Percentiles rank a stretch among this genome's conserved stretches.
Conservation (phyloP, 2,888 invertebrate genomes). For the Mystacides longicornis region DNA sequence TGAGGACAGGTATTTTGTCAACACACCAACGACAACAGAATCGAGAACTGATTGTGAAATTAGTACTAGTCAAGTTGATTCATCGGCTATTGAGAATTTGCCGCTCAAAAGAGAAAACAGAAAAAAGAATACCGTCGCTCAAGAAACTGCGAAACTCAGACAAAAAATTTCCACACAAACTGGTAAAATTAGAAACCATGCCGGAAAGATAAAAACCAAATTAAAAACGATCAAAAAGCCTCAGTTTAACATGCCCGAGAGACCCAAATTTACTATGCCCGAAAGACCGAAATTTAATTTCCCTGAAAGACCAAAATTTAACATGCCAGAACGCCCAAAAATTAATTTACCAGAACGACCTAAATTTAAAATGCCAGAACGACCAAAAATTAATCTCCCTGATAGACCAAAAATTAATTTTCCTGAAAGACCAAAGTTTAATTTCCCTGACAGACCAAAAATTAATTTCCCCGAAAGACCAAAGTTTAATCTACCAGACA, state of each 20-base stretch:
- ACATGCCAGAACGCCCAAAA: conserved; percentile 51
- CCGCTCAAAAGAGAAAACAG: conserved; percentile 52
- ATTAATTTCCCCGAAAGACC: conserved; percentile 57
- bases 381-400: conserved; percentile 49
- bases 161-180: conserved; percentile 63
- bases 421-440: conserved; percentile 55
- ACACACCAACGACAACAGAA: conserved; percentile 49
- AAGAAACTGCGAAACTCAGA: conserved; percentile 50
- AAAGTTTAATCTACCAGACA: conserved; percentile 48
- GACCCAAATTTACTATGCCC: conserved; percentile 40
- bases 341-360: conserved; percentile 52
- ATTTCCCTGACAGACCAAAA: conserved; percentile 55
- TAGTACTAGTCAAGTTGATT: conserved; percentile 61
- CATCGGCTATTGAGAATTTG: conserved; percentile 57
- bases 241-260: conserved; percentile 39
- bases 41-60: conserved; percentile 58
- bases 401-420: conserved; percentile 46
- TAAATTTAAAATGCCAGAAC: conserved; percentile 58
- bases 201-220: conserved; percentile 63
- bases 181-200: conserved; percentile 61
- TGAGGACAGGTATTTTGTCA: conserved; percentile 55
- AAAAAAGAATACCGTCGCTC: conserved; percentile 42
- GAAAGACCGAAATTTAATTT: conserved; percentile 43
- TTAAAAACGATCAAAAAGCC: conserved; percentile 56
- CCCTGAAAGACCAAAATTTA: conserved; percentile 43